Evolutionary conservation across 2,113 vertebrate species (phyloP).

Genomic region (Solenodon paradoxus): DNA sequence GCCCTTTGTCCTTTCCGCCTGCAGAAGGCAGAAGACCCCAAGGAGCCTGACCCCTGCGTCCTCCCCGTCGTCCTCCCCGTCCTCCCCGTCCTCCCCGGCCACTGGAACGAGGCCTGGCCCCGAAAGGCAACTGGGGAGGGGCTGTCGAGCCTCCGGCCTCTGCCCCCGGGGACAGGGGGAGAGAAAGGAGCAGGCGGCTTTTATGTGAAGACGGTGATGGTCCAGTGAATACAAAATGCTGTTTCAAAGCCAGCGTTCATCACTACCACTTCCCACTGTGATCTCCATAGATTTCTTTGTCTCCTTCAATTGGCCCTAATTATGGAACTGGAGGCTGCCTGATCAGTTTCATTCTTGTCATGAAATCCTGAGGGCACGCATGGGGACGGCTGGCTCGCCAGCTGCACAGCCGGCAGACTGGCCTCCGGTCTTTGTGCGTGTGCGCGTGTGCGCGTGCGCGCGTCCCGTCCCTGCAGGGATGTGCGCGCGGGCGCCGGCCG

Average conservation of each 20-base stretch:
- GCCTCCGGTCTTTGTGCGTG: constrained; percentile 54
- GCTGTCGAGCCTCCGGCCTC: constrained; percentile 2
- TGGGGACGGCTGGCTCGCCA: constrained; percentile 63
- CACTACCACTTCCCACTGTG: constrained; percentile 68
- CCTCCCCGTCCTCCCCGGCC: not conserved
- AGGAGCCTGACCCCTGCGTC: not conserved
- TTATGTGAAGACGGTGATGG: constrained; percentile 58
- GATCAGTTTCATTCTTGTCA: constrained; percentile 74
- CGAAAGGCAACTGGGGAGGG: constrained; percentile 25
- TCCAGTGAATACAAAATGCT: constrained; percentile 66
- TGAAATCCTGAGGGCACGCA: constrained; percentile 69
- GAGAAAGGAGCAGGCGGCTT: constrained; percentile 33
- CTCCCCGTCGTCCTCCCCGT: not conserved
- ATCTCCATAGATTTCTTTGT: constrained; percentile 73
- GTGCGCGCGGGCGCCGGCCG: not conserved
- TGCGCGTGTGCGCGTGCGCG: not conserved
- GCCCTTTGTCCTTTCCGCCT: constrained; percentile 24
- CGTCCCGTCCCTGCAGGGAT: not conserved
- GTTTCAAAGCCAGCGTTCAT: constrained; percentile 61
- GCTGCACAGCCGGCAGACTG: constrained; percentile 61
- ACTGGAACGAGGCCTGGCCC: constrained; percentile 48
- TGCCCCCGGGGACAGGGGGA: constrained; percentile 7
- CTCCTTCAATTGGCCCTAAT: constrained; percentile 79
- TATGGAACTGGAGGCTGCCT: constrained; percentile 68
- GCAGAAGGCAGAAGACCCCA: not conserved